A percentile compares a stretch with the other conserved stretches of the same genome.
Evolutionary conservation across 2,113 vertebrate genomes (phyloP).

Genomic region (Argyrosomus japonicus): DNA sequence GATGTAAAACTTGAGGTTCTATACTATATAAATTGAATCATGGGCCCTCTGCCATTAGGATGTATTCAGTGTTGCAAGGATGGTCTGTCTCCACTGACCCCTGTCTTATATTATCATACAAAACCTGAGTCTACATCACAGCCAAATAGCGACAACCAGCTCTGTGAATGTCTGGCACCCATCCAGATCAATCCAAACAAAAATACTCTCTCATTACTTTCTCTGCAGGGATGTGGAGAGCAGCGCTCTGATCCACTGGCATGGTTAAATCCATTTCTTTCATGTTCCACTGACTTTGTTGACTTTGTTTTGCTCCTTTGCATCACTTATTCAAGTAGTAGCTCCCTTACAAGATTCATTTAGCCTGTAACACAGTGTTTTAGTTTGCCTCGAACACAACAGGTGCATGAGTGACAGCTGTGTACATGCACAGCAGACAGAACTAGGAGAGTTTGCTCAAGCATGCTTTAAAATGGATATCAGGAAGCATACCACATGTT

Average conservation of each 20-base stretch:
- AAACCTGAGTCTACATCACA: slow-evolving; percentile 29
- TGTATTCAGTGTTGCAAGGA: slow-evolving; percentile 24
- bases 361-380: slow-evolving; percentile 20
- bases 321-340: slow-evolving; percentile 49
- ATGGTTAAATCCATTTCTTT: slow-evolving; percentile 66
- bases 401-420: slow-evolving; percentile 36
- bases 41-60: background rate
- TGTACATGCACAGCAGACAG: slow-evolving; percentile 22
- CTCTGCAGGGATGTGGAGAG: slow-evolving; percentile 66
- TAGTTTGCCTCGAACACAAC: slow-evolving; percentile 48
- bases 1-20: background rate
- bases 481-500: slow-evolving; percentile 11
- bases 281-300: slow-evolving; percentile 47
- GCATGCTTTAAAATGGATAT: slow-evolving; percentile 27
- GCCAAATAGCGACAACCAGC: slow-evolving; percentile 43
- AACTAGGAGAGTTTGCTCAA: slow-evolving; percentile 22
- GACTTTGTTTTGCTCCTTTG: slow-evolving; percentile 52
- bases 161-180: slow-evolving; percentile 61
- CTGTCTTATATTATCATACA: slow-evolving; percentile 32
- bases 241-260: slow-evolving; percentile 58
- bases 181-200: slow-evolving; percentile 71
- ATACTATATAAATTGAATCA: background rate
- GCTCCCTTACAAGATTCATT: slow-evolving; percentile 28
- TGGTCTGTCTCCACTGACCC: slow-evolving; percentile 29
- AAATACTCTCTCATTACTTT: slow-evolving; percentile 72